Base-by-base conservation (phyloP, 2,888 invertebrate species). In the Brachyopa scutellaris region DNA sequence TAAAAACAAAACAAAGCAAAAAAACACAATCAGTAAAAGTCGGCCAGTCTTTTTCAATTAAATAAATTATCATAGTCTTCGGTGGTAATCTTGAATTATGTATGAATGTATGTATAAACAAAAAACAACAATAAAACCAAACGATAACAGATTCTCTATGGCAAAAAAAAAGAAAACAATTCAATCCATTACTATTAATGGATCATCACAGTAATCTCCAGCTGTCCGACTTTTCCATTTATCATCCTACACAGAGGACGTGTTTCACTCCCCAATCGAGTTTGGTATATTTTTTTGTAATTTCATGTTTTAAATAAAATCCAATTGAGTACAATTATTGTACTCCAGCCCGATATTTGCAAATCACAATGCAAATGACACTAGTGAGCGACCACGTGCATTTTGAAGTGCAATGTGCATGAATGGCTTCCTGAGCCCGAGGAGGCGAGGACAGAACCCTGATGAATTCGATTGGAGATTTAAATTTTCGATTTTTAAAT, bases 181-280 rank as follows among this genome's bases (percentile, higher is more conserved):
- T 47, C 47, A 62, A 62, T 62, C 23, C 62, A 49, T 62, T 62
- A 36, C 62, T 26, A 47, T 62, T 62, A 49, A 49, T 62, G 36
- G 62, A 62, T 23, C 62, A 62, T 21, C 31, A 31, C n/a, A 47
- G 23, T 47, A 62, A 62, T 62, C 62, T 33, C n/a, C 47, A 33
- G 33, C 62, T 23, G 62, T 61, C 57, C 31, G 31, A 17, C 7
- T 33, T 51, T 19, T 51, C 9, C 11, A 26, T 47, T 26, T 26
- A 47, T 47, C 47, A 47, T 47, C 26, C 6, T 9, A 31, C 19
- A 19, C 31, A 15, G 15, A 11, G 2, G 2, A 1, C 1, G n/a
- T 49, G 15, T 47, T 47, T 26, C 15, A 23, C 26, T 8, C 47
- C 8, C 13, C 23, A 26, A 26, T 49, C 26, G 15, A 26, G 23